Evolutionary conservation across 2,113 vertebrate species (phyloP), one percentile per base, ranked within the genome.

Genomic region (Lophura nycthemera): DNA sequence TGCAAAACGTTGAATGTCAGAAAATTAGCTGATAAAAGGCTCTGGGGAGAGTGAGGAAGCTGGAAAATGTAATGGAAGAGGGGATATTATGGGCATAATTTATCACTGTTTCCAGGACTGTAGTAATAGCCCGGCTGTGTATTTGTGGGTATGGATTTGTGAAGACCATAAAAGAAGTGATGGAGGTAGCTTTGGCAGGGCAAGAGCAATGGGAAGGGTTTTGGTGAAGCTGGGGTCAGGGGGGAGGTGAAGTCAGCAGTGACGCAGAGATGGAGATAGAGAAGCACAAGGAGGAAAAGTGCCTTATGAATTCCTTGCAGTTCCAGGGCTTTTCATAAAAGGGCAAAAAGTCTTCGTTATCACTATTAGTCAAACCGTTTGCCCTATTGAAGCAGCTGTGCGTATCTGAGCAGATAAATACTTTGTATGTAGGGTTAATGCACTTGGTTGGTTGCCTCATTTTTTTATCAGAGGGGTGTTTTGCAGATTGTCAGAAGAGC

Each of bases 1-100:
- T 0, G 1, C 65, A 71, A 63, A 79, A 81, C 36, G 87, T 69
- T 34, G 56, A 91, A 65, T 0, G 5, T 20, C 42, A 69, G 82
- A 88, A 93, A 77, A 91, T 85, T 10, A 88, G 79, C 83, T 90
- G 81, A 86, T 88, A 52, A 89, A 89, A 70, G 79, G 45, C 69
- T 77, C 88, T 71, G 21, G 76, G 83, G 86, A 74, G 64, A 79
- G 63, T 0, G 2, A 43, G 59, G 71, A 54, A 63, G 75, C 59
- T 91, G 67, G 83, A 69, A 87, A 75, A 47, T 47, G 45, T 54
- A 72, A 86, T 43, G 86, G 69, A 83, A 90, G 42, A 81, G 38
- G 52, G 34, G 72, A 43, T 70, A 60, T 14, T 66, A 64, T 36
- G 30, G 72, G 17, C 2, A 8, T 75, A 84, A 87, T 93, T 93